A percentile compares a stretch with the other conserved stretches of the same genome.
phyloP scores from a whole-genome alignment of 2,888 invertebrate genomes.

The Pachydiplax longipennis region DNA sequence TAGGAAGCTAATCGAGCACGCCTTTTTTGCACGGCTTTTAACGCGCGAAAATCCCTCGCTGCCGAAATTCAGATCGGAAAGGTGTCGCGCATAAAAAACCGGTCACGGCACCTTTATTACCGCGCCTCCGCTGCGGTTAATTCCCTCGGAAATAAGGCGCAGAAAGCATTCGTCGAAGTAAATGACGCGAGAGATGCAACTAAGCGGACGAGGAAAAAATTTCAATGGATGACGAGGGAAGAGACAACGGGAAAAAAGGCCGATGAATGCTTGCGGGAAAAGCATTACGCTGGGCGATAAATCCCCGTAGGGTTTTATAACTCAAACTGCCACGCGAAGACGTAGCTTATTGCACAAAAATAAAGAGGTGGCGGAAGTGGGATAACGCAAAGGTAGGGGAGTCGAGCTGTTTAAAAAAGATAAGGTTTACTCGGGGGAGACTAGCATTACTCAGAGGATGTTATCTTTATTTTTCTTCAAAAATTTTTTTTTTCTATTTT shows the following conservation, averaged over 20 bases:
- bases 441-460: background rate
- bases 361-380: background rate
- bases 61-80: background rate
- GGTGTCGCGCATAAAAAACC: background rate
- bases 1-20: background rate
- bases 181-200: background rate
- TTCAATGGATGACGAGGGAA: too few species aligned
- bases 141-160: background rate
- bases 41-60: too few species aligned
- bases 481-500: too few species aligned
- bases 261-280: background rate
- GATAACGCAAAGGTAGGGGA: background rate
- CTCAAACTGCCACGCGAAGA: too few species aligned
- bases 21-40: too few species aligned
- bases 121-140: background rate
- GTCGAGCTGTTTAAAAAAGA: background rate
- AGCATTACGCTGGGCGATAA: background rate
- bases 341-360: background rate
- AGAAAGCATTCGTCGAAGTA: background rate
- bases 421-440: background rate
- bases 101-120: background rate
- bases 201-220: too few species aligned
- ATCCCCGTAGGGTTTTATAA: background rate
- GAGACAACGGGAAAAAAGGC: background rate
- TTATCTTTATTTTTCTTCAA: background rate